Evolutionary conservation across 2,113 vertebrate species (phyloP).

Genomic region (Dipodomys ordii): DNA sequence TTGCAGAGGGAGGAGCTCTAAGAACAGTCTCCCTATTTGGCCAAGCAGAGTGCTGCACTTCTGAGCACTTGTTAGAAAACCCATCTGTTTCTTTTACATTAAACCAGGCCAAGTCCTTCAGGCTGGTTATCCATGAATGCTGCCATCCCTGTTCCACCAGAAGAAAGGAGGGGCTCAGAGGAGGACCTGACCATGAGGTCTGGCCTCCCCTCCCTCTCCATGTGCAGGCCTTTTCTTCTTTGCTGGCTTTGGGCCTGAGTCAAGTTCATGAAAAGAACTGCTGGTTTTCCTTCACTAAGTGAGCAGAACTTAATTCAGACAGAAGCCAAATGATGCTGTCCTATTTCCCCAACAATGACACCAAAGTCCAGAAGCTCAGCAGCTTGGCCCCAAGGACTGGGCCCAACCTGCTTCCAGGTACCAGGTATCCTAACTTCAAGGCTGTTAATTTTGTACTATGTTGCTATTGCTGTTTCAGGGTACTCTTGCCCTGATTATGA

Average conservation of each 20-base stretch:
- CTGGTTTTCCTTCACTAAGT: not conserved
- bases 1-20: not conserved
- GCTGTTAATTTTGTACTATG: not conserved
- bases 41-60: not conserved
- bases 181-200: not conserved
- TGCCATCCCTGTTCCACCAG: not conserved
- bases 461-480: not conserved
- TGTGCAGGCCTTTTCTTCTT: not conserved
- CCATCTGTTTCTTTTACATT: conserved; percentile 14
- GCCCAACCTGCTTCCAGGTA: not conserved
- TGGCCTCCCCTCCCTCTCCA: not conserved
- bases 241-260: not conserved
- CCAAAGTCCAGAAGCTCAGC: not conserved
- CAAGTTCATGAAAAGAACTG: not conserved
- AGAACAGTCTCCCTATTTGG: not conserved
- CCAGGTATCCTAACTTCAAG: not conserved
- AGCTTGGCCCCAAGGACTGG: not conserved
- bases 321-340: not conserved
- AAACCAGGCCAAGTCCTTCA: not conserved
- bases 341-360: not conserved
- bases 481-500: not conserved
- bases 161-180: not conserved
- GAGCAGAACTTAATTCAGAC: not conserved
- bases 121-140: not conserved
- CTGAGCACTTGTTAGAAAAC: conserved; percentile 25